Evolutionary conservation across 2,797 vertebrate genomes (phyloP), one percentile per base, ranked within the genome.

Genomic region (Poeciliopsis turneri): DNA sequence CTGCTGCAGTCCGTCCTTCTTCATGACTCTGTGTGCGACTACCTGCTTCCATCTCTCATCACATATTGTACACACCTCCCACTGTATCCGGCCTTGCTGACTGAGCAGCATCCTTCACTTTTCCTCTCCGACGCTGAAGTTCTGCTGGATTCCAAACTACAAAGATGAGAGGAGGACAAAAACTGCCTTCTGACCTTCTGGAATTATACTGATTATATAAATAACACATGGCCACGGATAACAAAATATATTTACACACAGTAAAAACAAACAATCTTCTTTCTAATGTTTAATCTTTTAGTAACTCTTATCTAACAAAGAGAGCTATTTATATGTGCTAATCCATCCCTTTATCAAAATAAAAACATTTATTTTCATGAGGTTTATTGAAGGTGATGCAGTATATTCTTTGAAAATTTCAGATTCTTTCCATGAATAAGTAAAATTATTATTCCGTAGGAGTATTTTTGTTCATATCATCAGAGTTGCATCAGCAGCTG

Each of bases 41-140:
- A 70, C 66, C 80, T 82, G 78, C 74, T 79, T 87, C 83, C 61
- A 86, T 79, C 64, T 80, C 86, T 87, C 87, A 90, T 90, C 85
- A 83, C 55, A 80, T 36, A 76, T 25, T 45, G 41, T 8, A 45
- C 39, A 69, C 39, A 69, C 88, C 84, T 89, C 88, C 90, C 76
- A 75, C 86, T 85, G 83, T 78, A 88, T 89, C 78, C 74, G 81
- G 87, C 85, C 81, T 57, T 69, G 77, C 82, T 83, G 87, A 86
- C 83, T 79, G 84, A 89, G 87, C 43, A 43, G 47, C 83, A 89
- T 88, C 85, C 82, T 78, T 90, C 80, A 85, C 77, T 80, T 76
- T 73, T 75, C 49, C 75, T 84, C 47, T 20, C 46, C 0, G 0
- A 53, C 55, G 61, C 80, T 25, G 55, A 74, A 78, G 76, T 46